Evolutionary conservation across 2,888 invertebrate species (phyloP), one percentile per base, ranked within the genome.

Genomic region (Leucophora obtusa): DNA sequence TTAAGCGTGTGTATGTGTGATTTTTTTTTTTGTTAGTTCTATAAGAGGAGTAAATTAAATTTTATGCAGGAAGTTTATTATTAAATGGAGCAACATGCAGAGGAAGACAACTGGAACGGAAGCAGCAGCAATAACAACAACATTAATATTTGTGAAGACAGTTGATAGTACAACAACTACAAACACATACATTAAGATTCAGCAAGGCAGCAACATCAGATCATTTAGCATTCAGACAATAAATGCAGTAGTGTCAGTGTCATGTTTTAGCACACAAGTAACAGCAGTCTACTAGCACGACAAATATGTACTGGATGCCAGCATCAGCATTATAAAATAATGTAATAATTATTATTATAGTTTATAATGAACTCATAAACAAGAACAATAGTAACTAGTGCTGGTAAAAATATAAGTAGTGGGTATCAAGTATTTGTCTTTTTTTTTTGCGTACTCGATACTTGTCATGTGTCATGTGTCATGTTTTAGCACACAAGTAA

Each of bases 31-130:
- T 72, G 51, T 77, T 83, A 60, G 79, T 68, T 72, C 59, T 59
- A 74, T 75, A 71, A 77, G 74, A 82, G 82, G 84, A 87, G 89
- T 87, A 89, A 89, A 87, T 87, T 87, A 87, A 87, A 88, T 86
- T 87, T 87, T 85, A 87, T 82, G 79, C 77, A 75, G 79, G 86
- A 86, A 87, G 87, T 87, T 88, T 88, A 87, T 87, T 87, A 87
- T 88, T 88, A 87, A 87, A 87, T 88, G 85, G 86, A 87, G 87
- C 76, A 72, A 59, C 71, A 70, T 71, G 62, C 54, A 63, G 65
- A 77, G 65, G 71, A 51, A 59, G 71, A 51, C 63, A 69, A 72
- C 33, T 53, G 66, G 71, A 65, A 60, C 59, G 47, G 66, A 18
- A 75, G 38, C 60, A 56, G 50, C 54, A 65, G 47, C 56, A 73